Evolutionary conservation across 1,140 invertebrate species (phyloP), one percentile per base, ranked within the genome.

Genomic region (Ostrea denselamellosa): DNA sequence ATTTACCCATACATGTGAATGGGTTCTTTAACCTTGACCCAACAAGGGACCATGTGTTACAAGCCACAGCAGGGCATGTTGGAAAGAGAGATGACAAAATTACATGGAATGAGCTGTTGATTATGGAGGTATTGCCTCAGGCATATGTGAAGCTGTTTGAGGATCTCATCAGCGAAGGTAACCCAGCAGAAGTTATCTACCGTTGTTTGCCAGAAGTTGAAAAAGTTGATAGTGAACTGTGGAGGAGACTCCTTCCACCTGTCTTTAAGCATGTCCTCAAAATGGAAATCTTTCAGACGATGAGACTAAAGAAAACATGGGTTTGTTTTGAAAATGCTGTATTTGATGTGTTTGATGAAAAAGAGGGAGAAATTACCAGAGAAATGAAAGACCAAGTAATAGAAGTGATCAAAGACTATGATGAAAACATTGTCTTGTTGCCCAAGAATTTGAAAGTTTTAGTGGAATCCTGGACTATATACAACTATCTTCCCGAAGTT

Each of bases 1-100:
- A 88, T n/a, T 68, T 93, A n/a, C 93, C 93, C 12, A 89, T 93
- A n/a, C 91, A 94, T 87, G 90, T 94, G 12, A 94, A 94, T 89
- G 93, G 92, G 0, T 90, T 92, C 54, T 94, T 94, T 92, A 92
- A 92, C 22, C 84, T 94, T 34, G 92, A 91, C 51, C 88, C 90
- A 58, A 90, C 91, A 83, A 84, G 92, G 25, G 71, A 90, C 22
- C 90, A 92, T 77, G 68, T 77, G 2, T 86, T 89, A 25, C 85
- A 89, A 53, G 83, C 56, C 8, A 85, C 44, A 53, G 71, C 68
- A 71, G 54, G 85, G 34, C 44, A 83, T 8, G 44, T 52, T 53
- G 82, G 44, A 7, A 34, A 83, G 51, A 54, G 28, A 52, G 82
- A 83, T n/a, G 25, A 52, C 9, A 53, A 53, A 17, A 77, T 77